Evolutionary conservation across 2,888 invertebrate genomes (phyloP).

Genomic region (Melinaea menophilus): DNA sequence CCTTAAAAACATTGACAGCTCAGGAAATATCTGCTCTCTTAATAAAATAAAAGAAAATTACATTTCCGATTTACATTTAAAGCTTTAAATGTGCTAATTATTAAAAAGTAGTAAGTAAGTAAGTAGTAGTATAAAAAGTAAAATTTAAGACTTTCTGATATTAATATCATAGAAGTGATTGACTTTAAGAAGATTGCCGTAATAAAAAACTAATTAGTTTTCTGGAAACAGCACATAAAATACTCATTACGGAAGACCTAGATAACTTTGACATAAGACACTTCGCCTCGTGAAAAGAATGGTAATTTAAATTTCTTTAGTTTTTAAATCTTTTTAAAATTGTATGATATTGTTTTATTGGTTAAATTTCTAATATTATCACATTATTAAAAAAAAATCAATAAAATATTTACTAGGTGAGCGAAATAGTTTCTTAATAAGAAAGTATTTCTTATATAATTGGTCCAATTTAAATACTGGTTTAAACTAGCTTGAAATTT

Average conservation of each 20-base stretch:
- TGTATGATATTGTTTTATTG: too few relatives aligned
- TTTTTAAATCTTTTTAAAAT: too few relatives aligned
- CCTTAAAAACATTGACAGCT: conserved; percentile 8
- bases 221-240: conserved; percentile 13
- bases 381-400: too few relatives aligned
- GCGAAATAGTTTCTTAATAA: neutral
- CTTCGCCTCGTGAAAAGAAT: conserved; percentile 2
- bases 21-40: too few relatives aligned
- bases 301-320: neutral
- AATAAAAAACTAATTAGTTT: conserved; percentile 23
- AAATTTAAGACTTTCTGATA: neutral
- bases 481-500: too few relatives aligned
- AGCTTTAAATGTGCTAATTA: neutral
- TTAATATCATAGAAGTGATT: conserved; percentile 5
- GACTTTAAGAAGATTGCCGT: conserved; percentile 6
- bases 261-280: conserved; percentile 24
- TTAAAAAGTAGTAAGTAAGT: too few relatives aligned
- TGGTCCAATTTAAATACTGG: too few relatives aligned
- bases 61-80: too few relatives aligned
- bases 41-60: too few relatives aligned
- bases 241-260: conserved; percentile 23
- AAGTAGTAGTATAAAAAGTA: too few relatives aligned
- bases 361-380: too few relatives aligned
- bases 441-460: neutral
- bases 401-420: too few relatives aligned